Percentiles rank a stretch among this genome's conserved stretches.
Conservation (phyloP, 1,140 invertebrate species). For the Aphidius gifuensis region DNA sequence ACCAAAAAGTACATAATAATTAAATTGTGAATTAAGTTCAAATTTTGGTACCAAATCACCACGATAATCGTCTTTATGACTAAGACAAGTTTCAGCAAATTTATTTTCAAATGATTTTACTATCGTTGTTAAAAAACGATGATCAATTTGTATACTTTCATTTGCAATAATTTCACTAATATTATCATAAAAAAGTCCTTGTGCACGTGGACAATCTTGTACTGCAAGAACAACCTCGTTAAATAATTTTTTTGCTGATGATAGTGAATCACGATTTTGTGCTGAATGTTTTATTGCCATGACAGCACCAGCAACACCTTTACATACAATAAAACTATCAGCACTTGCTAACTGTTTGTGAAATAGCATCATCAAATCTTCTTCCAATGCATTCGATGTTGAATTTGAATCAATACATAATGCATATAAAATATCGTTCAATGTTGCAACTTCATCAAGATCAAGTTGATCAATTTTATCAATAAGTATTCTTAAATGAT, state of each 20-base stretch:
- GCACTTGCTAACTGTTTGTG: slow-evolving; percentile 62
- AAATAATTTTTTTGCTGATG: slow-evolving; percentile 40
- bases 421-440: slow-evolving; percentile 57
- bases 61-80: slow-evolving; percentile 24
- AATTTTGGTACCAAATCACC: slow-evolving; percentile 35
- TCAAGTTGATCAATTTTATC: slow-evolving; percentile 60
- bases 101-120: slow-evolving; percentile 61
- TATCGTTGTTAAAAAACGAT: slow-evolving; percentile 57
- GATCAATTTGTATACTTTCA: slow-evolving; percentile 54
- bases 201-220: slow-evolving; percentile 44
- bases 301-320: slow-evolving; percentile 52
- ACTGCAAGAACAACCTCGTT: slow-evolving; percentile 44
- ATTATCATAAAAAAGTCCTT: slow-evolving; percentile 73
- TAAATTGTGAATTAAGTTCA: slow-evolving; percentile 35
- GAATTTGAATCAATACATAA: slow-evolving; percentile 50
- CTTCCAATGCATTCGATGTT: slow-evolving; percentile 53
- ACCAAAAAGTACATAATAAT: slow-evolving; percentile 34
- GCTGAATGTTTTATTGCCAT: slow-evolving; percentile 56
- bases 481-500: slow-evolving; percentile 54
- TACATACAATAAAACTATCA: slow-evolving; percentile 48
- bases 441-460: slow-evolving; percentile 58
- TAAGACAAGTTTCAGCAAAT: slow-evolving; percentile 52
- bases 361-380: slow-evolving; percentile 62
- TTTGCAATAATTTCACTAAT: slow-evolving; percentile 60
- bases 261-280: slow-evolving; percentile 33